Conservation (phyloP, 2,113 vertebrate genomes). For the Lutjanus erythropterus region DNA sequence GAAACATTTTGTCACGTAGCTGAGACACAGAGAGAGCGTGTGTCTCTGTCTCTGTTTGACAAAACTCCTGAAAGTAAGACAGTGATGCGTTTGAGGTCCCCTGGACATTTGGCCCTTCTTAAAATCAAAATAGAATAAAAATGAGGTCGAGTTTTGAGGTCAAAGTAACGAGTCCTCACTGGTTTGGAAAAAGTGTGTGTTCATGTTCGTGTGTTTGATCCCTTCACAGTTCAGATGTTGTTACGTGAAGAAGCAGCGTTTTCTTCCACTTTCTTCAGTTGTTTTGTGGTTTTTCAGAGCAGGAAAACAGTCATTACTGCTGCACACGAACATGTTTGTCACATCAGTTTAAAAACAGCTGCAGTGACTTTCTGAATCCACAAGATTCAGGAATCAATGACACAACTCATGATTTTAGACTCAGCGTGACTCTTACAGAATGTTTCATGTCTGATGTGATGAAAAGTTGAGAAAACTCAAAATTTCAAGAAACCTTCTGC, state of each 20-base stretch:
- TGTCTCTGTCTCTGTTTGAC: not conserved
- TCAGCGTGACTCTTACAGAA: too few relatives aligned
- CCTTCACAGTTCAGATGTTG: not conserved
- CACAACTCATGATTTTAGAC: too few relatives aligned
- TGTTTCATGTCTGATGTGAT: too few relatives aligned
- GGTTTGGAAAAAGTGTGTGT: not conserved
- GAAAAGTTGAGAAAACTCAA: too few relatives aligned
- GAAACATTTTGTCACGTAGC: not conserved
- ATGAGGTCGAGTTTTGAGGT: not conserved
- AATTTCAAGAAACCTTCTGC: too few relatives aligned
- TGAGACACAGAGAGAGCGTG: not conserved
- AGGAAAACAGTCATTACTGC: slow-evolving; percentile 29
- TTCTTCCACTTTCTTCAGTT: not conserved
- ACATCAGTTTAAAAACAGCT: not conserved
- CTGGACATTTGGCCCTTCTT: not conserved
- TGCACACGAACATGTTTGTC: not conserved
- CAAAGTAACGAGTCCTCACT: not conserved
- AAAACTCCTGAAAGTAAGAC: not conserved
- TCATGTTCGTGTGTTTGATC: not conserved
- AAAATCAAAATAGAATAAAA: not conserved
- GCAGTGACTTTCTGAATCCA: not conserved
- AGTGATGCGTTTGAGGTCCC: not conserved
- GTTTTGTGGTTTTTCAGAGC: slow-evolving; percentile 11
- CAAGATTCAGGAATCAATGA: too few relatives aligned
- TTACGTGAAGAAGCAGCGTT: not conserved